phyloP scores from a whole-genome alignment of 2,888 invertebrate species.

The Gymnoscelis rufifasciata region DNA sequence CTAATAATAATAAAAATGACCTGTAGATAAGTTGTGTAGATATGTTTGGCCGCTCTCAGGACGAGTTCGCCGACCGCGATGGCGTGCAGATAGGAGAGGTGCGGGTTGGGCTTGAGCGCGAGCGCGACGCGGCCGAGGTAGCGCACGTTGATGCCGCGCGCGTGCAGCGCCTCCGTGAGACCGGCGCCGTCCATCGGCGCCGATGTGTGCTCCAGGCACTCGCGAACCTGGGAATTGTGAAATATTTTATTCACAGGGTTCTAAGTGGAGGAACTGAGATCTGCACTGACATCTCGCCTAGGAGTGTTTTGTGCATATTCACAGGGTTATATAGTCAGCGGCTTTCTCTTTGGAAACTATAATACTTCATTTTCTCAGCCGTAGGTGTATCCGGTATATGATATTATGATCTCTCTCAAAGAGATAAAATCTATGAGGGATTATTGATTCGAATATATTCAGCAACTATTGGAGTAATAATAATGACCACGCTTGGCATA shows the following conservation, averaged over 20 bases:
- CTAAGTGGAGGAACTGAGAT: background rate
- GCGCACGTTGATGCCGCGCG: constrained; percentile 96
- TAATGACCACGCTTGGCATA: too few relatives aligned
- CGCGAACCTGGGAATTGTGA: constrained; percentile 82
- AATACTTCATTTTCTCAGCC: too few relatives aligned
- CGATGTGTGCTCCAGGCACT: constrained; percentile 93
- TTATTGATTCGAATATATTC: too few relatives aligned
- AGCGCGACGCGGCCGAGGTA: constrained; percentile 96
- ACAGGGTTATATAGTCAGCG: too few relatives aligned
- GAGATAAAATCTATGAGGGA: too few relatives aligned
- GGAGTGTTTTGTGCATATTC: too few relatives aligned
- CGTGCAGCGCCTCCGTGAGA: constrained; percentile 95
- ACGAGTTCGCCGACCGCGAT: constrained; percentile 95
- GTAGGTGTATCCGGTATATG: too few relatives aligned
- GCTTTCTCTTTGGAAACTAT: too few relatives aligned
- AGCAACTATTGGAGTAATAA: too few relatives aligned
- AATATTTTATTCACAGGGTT: background rate
- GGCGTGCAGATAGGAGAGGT: constrained; percentile 91
- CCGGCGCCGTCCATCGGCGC: constrained; percentile 97
- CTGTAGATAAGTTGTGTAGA: constrained; percentile 95
- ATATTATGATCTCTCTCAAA: too few relatives aligned
- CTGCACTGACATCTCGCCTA: too few relatives aligned
- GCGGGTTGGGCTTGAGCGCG: constrained; percentile 86
- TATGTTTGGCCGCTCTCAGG: constrained; percentile 93
- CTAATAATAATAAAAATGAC: constrained; percentile 49